Percentiles rank a stretch among this genome's conserved stretches.
These are phyloP conservation scores for Aphaenogaster rudis DNA, from an alignment of 1,140 invertebrate genomes.

Conservation along the genomic window DNA sequence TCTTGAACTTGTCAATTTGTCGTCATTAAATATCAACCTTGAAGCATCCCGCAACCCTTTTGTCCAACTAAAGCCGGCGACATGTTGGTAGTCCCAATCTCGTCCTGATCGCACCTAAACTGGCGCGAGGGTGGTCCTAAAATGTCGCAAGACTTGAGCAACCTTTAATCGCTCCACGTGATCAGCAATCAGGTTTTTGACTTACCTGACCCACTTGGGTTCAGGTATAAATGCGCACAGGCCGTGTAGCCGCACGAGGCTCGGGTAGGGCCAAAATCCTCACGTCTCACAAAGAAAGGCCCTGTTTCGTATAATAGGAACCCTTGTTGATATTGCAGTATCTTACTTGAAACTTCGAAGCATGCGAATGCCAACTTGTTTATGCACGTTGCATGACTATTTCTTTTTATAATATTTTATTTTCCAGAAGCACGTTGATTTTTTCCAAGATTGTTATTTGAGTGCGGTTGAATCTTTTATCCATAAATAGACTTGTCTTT, in stretches of 20 bases:
- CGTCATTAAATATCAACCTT: constrained; percentile 33
- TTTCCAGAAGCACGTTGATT: neutral
- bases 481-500: neutral
- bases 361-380: neutral
- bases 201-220: neutral
- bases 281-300: neutral
- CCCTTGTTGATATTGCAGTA: neutral
- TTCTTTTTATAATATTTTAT: neutral
- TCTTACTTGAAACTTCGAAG: neutral
- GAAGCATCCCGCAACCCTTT: constrained; percentile 33
- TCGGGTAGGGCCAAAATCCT: neutral
- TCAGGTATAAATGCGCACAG: constrained; percentile 2
- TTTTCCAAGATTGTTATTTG: neutral
- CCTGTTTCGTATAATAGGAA: neutral
- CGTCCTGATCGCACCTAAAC: neutral
- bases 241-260: too few species aligned
- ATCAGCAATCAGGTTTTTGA: neutral
- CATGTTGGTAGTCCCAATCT: neutral
- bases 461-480: neutral
- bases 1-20: constrained; percentile 56
- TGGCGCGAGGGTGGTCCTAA: neutral
- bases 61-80: neutral
- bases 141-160: neutral
- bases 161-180: constrained; percentile 20
- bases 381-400: neutral